A percentile compares a stretch with the other conserved stretches of the same genome.
These are phyloP conservation scores for Holocentrus rufus DNA, from an alignment of 2,797 vertebrate species.

Conservation along the genomic window DNA sequence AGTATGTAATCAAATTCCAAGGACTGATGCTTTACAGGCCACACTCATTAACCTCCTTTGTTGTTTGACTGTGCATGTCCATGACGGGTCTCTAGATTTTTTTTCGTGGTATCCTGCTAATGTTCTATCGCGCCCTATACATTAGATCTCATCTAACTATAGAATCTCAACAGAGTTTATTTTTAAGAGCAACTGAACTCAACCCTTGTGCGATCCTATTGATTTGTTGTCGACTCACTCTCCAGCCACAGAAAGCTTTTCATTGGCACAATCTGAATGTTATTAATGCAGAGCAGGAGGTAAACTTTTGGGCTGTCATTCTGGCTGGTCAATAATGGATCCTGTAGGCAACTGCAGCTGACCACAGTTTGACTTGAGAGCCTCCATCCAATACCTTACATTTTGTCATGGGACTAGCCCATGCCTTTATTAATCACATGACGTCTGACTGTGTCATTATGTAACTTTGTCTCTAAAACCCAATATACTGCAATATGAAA, in stretches of 20 bases:
- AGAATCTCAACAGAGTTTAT: not conserved
- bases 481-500: no score
- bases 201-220: not conserved
- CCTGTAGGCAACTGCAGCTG: conserved; percentile 3
- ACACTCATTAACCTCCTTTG: no score
- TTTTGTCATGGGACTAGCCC: not conserved
- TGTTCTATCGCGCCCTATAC: not conserved
- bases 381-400: not conserved
- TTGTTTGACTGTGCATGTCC: no score
- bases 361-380: not conserved
- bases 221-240: conserved; percentile 8
- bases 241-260: conserved; percentile 10
- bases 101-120: not conserved
- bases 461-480: not conserved
- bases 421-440: not conserved
- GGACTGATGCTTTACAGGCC: no score
- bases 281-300: conserved; percentile 35
- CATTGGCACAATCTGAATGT: conserved; percentile 9
- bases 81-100: not conserved
- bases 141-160: no score
- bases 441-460: not conserved
- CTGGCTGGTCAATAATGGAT: conserved; percentile 10
- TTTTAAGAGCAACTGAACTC: not conserved
- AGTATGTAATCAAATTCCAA: no score
- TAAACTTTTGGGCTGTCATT: not conserved